These are phyloP conservation scores for Trisateles emortualis DNA, from an alignment of 2,888 invertebrate genomes.

Conservation along the genomic window DNA sequence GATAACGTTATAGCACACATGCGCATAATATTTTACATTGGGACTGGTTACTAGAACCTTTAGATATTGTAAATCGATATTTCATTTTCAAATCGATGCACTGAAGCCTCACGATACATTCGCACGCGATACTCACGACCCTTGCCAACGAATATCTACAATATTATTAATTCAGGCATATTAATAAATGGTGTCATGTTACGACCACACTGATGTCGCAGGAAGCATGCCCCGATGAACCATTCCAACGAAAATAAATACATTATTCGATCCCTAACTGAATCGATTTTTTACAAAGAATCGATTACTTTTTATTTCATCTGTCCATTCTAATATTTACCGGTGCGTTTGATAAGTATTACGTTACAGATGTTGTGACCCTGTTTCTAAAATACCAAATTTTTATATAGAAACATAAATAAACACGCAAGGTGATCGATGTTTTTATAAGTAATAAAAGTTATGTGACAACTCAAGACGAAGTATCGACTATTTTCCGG, in stretches of 20 bases:
- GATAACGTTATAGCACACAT: constrained; percentile 18
- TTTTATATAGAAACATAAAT: constrained; percentile 56
- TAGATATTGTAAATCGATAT: constrained; percentile 75
- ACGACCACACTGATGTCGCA: constrained; percentile 85
- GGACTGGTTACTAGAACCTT: constrained; percentile 41
- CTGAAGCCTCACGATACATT: constrained; percentile 82
- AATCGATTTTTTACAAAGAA: constrained; percentile 68
- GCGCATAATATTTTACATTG: constrained; percentile 28
- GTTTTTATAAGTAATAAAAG: constrained; percentile 71
- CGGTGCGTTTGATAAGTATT: constrained; percentile 53
- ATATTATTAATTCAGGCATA: constrained; percentile 85
- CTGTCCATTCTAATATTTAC: constrained; percentile 60
- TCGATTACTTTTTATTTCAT: constrained; percentile 68
- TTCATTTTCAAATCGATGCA: constrained; percentile 72
- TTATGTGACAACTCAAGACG: constrained; percentile 50
- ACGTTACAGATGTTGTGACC: constrained; percentile 63
- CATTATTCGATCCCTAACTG: constrained; percentile 68
- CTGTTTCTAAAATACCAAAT: constrained; percentile 50
- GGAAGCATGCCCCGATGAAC: constrained; percentile 83
- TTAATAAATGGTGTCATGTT: constrained; percentile 81
- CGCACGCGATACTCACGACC: constrained; percentile 78
- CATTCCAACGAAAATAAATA: constrained; percentile 80
- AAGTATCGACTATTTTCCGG: constrained; percentile 54
- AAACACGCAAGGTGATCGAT: constrained; percentile 50
- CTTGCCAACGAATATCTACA: constrained; percentile 79